phyloP scores from a whole-genome alignment of 1,140 invertebrate species.

The Pachyrhynchus sulphureomaculatus region DNA sequence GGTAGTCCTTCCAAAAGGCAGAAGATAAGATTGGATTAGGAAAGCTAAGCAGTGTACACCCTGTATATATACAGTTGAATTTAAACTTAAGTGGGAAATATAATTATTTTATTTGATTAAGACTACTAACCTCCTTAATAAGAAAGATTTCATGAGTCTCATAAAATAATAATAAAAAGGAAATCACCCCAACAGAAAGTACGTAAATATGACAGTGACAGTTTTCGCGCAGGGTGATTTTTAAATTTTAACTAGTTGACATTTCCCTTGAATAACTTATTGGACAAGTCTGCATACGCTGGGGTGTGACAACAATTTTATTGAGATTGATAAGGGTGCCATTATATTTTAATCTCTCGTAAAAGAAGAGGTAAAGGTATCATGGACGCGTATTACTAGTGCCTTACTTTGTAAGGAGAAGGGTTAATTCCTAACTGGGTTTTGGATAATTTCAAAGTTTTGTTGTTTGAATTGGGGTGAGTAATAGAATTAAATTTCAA shows the following conservation, averaged over 20 bases:
- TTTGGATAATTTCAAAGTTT: too few relatives aligned
- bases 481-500: neutral
- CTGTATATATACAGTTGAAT: too few relatives aligned
- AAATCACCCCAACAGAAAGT: neutral
- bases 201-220: neutral
- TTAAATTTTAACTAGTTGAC: conserved; percentile 17
- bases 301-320: conserved; percentile 17
- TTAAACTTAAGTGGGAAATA: too few relatives aligned
- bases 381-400: neutral
- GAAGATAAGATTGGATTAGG: too few relatives aligned
- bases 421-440: neutral
- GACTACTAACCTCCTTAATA: neutral
- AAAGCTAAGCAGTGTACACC: too few relatives aligned
- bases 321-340: conserved; percentile 32
- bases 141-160: neutral
- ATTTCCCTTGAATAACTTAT: conserved; percentile 21
- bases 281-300: neutral
- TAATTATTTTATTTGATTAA: too few relatives aligned
- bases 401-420: neutral
- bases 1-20: too few relatives aligned
- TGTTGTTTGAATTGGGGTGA: too few relatives aligned
- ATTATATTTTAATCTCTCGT: conserved; percentile 16
- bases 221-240: conserved; percentile 5
- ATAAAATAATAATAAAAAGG: neutral
- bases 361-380: neutral